Conservation (phyloP, 2,888 invertebrate genomes). For the Sesamia inferens region DNA sequence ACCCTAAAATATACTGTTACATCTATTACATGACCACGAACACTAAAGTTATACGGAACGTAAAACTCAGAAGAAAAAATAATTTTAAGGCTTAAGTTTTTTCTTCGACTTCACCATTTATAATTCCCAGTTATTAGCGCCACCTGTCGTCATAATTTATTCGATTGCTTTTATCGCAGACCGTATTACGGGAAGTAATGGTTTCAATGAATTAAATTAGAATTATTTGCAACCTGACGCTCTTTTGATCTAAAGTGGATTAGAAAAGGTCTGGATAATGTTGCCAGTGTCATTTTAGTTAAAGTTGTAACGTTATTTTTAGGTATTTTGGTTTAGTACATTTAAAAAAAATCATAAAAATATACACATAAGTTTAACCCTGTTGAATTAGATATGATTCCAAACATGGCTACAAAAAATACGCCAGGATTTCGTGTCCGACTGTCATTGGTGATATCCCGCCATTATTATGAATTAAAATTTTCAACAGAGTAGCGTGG, state of each 20-base stretch:
- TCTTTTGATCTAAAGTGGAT: conserved; percentile 32
- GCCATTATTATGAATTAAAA: too few species aligned
- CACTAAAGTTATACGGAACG: background rate
- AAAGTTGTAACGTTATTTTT: background rate
- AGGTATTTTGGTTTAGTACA: too few species aligned
- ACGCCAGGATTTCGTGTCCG: too few species aligned
- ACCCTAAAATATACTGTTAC: background rate
- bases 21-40: background rate
- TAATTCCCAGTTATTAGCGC: conserved; percentile 52
- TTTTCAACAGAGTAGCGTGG: too few species aligned
- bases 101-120: conserved; percentile 17
- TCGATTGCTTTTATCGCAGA: conserved; percentile 39
- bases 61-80: background rate
- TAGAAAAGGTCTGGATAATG: conserved; percentile 9
- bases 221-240: conserved; percentile 31
- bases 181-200: conserved; percentile 46
- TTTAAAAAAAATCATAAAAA: too few species aligned
- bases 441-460: too few species aligned
- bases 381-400: too few species aligned
- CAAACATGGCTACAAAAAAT: too few species aligned
- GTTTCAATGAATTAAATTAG: conserved; percentile 49
- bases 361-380: too few species aligned
- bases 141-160: conserved; percentile 58
- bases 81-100: conserved; percentile 30
- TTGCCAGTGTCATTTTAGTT: background rate